Conservation (phyloP, 2,113 vertebrate species). For the Holacanthus passer region DNA sequence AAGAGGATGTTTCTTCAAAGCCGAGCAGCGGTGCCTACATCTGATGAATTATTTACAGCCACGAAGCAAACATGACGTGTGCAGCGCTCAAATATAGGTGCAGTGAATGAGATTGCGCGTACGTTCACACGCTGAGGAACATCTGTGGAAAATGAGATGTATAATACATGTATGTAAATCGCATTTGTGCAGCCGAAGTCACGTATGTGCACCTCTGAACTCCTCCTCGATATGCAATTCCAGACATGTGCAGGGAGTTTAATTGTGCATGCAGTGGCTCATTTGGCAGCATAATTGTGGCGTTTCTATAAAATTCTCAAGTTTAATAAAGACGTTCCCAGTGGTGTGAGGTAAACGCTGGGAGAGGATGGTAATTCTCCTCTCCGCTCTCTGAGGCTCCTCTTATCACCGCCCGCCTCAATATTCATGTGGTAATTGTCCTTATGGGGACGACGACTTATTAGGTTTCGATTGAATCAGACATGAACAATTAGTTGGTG, state of each 20-base stretch:
- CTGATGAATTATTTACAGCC: constrained; percentile 74
- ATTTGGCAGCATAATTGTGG: constrained; percentile 50
- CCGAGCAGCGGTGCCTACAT: constrained; percentile 25
- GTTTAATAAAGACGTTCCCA: constrained; percentile 35
- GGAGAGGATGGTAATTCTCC: not conserved
- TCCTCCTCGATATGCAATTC: not conserved
- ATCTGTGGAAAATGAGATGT: constrained; percentile 34
- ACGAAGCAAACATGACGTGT: constrained; percentile 37
- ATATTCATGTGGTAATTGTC: not conserved
- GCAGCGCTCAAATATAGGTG: constrained; percentile 49
- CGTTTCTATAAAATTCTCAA: constrained; percentile 38
- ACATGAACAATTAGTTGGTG: not conserved
- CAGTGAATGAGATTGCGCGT: not conserved
- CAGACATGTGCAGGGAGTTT: constrained; percentile 11
- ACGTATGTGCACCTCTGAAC: constrained; percentile 4
- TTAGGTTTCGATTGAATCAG: not conserved
- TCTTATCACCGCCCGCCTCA: not conserved
- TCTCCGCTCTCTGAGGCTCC: not conserved
- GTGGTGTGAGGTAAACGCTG: constrained; percentile 10
- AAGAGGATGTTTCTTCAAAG: constrained; percentile 63
- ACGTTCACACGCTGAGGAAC: not conserved
- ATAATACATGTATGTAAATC: constrained; percentile 40
- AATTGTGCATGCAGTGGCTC: constrained; percentile 43
- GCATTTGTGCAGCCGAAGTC: constrained; percentile 30
- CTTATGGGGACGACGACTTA: not conserved